Percentiles rank a stretch among this genome's conserved stretches.
Evolutionary conservation across 2,888 invertebrate species (phyloP).

Genomic region (Ommatoiulus sabulosus): DNA sequence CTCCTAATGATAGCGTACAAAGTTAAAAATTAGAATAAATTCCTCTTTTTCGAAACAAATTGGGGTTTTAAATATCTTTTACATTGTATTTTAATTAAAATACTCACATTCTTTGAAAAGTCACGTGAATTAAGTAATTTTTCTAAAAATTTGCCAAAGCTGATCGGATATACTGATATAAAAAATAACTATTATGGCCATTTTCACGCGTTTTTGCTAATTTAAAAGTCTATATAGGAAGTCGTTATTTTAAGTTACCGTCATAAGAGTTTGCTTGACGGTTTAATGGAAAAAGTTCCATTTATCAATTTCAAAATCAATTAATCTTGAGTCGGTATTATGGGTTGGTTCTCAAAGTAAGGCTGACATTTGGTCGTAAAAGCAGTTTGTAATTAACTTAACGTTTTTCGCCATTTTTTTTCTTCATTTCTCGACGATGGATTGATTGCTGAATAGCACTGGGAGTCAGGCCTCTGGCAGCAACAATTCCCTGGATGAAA

Average conservation of each 20-base stretch:
- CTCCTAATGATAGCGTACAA: too few relatives aligned
- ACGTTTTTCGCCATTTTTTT: slow-evolving; percentile 60
- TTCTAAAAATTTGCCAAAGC: not conserved
- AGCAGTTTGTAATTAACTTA: slow-evolving; percentile 45
- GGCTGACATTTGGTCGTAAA: not conserved
- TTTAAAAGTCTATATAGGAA: not conserved
- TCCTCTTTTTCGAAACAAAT: too few relatives aligned
- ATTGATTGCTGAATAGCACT: not conserved
- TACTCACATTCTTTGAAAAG: too few relatives aligned
- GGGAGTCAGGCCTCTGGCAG: slow-evolving; percentile 76
- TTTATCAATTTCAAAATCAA: slow-evolving; percentile 44
- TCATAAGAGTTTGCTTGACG: not conserved
- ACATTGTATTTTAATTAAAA: too few relatives aligned
- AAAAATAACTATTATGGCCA: not conserved
- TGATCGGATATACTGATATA: not conserved
- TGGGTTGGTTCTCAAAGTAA: slow-evolving; percentile 17
- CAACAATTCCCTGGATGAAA: slow-evolving; percentile 87
- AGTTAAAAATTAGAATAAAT: too few relatives aligned
- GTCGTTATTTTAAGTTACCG: not conserved
- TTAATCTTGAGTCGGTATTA: not conserved
- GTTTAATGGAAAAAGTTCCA: slow-evolving; percentile 12
- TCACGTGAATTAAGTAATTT: not conserved
- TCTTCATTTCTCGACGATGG: slow-evolving; percentile 63
- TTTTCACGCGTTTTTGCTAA: not conserved
- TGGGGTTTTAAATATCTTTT: too few relatives aligned